Evolutionary conservation across 2,113 vertebrate species (phyloP).

Genomic region (Gymnocephalus cernua): DNA sequence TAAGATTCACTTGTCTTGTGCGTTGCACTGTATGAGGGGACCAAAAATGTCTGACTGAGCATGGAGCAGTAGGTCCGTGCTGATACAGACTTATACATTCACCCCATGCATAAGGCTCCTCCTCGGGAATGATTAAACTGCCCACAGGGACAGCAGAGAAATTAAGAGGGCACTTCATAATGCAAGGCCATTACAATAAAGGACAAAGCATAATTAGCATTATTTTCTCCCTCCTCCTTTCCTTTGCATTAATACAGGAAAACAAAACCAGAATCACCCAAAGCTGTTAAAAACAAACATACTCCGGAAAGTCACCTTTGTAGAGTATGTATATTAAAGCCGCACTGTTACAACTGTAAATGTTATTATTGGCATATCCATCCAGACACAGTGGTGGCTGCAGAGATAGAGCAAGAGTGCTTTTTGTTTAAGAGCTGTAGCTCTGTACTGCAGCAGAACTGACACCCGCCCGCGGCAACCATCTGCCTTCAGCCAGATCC

Average conservation of each 20-base stretch:
- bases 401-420: not conserved
- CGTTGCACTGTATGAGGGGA: slow-evolving; percentile 42
- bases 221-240: slow-evolving; percentile 22
- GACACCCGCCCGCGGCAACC: slow-evolving; percentile 45
- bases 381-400: slow-evolving; percentile 30
- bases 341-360: too few relatives aligned
- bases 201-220: slow-evolving; percentile 65
- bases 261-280: slow-evolving; percentile 46
- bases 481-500: slow-evolving; percentile 44
- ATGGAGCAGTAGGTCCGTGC: slow-evolving; percentile 57
- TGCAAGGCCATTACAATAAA: slow-evolving; percentile 72
- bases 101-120: slow-evolving; percentile 68
- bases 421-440: slow-evolving; percentile 54
- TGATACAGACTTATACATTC: slow-evolving; percentile 71
- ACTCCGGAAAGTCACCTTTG: slow-evolving; percentile 43
- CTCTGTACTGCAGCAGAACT: slow-evolving; percentile 47
- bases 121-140: slow-evolving; percentile 65
- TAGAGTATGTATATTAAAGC: slow-evolving; percentile 37
- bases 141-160: slow-evolving; percentile 55
- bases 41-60: slow-evolving; percentile 17
- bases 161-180: slow-evolving; percentile 67
- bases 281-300: slow-evolving; percentile 50
- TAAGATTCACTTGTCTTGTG: slow-evolving; percentile 58
- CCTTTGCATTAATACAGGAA: slow-evolving; percentile 43
- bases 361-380: slow-evolving; percentile 56